Evolutionary conservation across 2,113 vertebrate genomes (phyloP), one percentile per base, ranked within the genome.

Genomic region (Phrynocephalus versicolor): DNA sequence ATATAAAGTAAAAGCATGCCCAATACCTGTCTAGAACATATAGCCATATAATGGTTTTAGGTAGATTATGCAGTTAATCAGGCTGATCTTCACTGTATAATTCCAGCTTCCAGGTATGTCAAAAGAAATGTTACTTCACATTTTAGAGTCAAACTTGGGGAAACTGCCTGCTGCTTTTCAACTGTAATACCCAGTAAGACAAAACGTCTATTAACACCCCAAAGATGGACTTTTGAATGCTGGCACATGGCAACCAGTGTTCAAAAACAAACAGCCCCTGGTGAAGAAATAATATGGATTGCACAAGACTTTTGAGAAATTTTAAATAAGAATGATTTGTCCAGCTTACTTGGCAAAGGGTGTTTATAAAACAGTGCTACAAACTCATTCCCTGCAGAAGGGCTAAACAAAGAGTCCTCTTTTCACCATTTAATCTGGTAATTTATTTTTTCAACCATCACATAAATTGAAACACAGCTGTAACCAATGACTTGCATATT

Each of bases 381-480:
- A 97, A 96, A 96, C 95, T 96, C 94, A 94, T 95, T 96, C 94
- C 94, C 94, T 94, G 95, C 95, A 96, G 94, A 95, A 94, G 93
- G 92, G 91, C 90, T 96, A 96, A 96, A 97, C 97, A 96, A 97
- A 97, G 96, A 95, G 93, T 95, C 94, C 94, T 96, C 96, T 96
- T 96, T 96, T 95, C 96, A 93, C 93, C 93, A 96, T 97, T 97
- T 97, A 97, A 98, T 98, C 97, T 96, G 91, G 96, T 97, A 95
- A 98, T 98, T 98, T 99, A 98, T 98, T 98, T 99, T 98, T 98
- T 97, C 97, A 98, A 96, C 97, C 96, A 96, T 97, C 96, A 97
- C 96, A 98, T 97, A 98, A 99, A 98, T 97, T 94, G 96, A 98
- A 97, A 97, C 97, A 97, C 97, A 98, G 98, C 97, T 99, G 98